Percentiles rank a stretch among this genome's conserved stretches.
These are phyloP conservation scores for Momotus momota DNA, from an alignment of 2,797 vertebrate genomes.

Conservation along the genomic window DNA sequence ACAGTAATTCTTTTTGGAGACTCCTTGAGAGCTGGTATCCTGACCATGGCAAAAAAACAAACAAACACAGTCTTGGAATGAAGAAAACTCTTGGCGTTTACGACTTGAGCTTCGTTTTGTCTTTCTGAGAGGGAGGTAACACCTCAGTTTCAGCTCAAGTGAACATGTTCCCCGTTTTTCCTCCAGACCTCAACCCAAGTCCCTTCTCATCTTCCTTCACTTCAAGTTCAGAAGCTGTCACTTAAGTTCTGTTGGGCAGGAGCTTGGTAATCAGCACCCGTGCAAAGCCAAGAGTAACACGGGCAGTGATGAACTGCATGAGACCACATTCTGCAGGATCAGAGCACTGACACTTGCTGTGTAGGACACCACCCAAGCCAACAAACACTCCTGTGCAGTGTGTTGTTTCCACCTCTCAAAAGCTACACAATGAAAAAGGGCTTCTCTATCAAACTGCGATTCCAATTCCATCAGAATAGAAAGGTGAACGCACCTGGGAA, in stretches of 20 bases:
- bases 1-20: not conserved
- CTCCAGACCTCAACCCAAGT: not conserved
- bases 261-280: not conserved
- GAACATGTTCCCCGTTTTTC: not conserved
- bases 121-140: not conserved
- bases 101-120: not conserved
- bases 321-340: not conserved
- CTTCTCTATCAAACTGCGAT: not conserved
- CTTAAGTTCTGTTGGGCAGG: not conserved
- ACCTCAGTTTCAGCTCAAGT: not conserved
- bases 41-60: not conserved
- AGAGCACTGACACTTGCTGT: not conserved
- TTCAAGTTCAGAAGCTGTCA: not conserved
- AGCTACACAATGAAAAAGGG: not conserved
- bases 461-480: not conserved
- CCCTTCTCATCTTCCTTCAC: not conserved
- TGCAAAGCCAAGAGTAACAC: not conserved
- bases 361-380: not conserved
- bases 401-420: not conserved
- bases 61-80: not conserved
- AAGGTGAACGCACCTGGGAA: not conserved
- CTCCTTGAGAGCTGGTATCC: not conserved
- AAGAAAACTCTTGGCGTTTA: not conserved
- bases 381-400: accelerated
- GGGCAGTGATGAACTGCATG: not conserved